Conservation (phyloP, 1,140 invertebrate species). For the Lordiphosa stackelbergi region DNA sequence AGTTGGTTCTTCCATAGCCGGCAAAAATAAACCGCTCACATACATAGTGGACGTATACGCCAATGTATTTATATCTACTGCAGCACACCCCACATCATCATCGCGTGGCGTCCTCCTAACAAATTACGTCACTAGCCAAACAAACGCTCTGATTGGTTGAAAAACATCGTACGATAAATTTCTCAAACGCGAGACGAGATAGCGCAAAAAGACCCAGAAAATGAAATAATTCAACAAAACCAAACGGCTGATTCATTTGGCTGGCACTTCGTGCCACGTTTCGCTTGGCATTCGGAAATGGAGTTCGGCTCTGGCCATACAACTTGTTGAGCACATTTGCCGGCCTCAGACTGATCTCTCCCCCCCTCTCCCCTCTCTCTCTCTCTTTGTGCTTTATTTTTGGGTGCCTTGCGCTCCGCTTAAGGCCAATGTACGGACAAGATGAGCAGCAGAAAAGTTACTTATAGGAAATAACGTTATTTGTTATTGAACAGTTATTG, state of each 20-base stretch:
- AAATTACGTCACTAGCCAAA: conserved; percentile 73
- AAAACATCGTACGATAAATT: conserved; percentile 77
- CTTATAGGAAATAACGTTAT: conserved; percentile 35
- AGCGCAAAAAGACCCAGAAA: conserved; percentile 64
- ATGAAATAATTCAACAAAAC: conserved; percentile 54
- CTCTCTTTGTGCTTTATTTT: conserved; percentile 4
- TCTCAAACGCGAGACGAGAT: conserved; percentile 62
- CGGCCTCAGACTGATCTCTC: conserved; percentile 11
- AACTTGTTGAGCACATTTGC: conserved; percentile 58
- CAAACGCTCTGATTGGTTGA: conserved; percentile 72
- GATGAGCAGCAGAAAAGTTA: conserved; percentile 20
- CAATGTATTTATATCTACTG: neutral
- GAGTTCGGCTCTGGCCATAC: conserved; percentile 22
- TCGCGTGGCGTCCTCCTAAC: conserved; percentile 60
- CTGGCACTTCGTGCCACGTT: conserved; percentile 46
- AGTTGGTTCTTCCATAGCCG: conserved; percentile 1
- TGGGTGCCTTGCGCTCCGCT: neutral
- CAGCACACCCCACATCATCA: conserved; percentile 24
- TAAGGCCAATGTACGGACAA: conserved; percentile 33
- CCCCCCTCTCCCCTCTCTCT: conserved; percentile 8
- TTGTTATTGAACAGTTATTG: conserved; percentile 26
- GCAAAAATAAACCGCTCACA: conserved; percentile 11
- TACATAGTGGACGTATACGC: conserved; percentile 1
- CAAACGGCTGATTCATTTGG: conserved; percentile 44
- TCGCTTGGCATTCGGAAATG: conserved; percentile 18